A percentile compares a stretch with the other conserved stretches of the same genome.
Conservation (phyloP, 2,113 vertebrate genomes). For the Neofelis nebulosa region DNA sequence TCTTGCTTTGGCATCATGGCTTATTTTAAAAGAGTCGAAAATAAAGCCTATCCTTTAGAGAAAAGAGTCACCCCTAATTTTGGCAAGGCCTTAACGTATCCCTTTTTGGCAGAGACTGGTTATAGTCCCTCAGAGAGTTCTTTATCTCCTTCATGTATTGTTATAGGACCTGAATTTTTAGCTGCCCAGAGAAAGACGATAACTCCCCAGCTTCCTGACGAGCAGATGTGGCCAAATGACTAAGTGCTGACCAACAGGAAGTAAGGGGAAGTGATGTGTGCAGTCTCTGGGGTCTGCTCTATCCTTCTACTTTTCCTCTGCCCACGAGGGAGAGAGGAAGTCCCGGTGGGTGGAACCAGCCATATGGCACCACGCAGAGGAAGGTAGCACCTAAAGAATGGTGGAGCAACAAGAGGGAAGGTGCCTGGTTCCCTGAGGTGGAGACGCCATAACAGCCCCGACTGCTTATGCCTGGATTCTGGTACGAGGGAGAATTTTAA, state of each 20-base stretch:
- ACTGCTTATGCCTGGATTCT: neutral
- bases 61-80: neutral
- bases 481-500: neutral
- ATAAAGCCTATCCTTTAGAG: neutral
- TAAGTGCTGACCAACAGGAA: neutral
- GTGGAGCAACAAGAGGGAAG: neutral
- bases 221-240: neutral
- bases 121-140: neutral
- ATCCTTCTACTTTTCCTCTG: neutral
- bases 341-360: neutral
- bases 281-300: neutral
- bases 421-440: neutral
- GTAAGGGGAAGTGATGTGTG: neutral
- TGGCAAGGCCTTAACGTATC: neutral
- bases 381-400: neutral
- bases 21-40: neutral
- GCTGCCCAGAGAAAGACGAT: slow-evolving; percentile 31
- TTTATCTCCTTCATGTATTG: neutral
- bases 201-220: slow-evolving; percentile 34
- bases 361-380: neutral
- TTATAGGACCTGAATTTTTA: neutral
- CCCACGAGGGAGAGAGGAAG: neutral
- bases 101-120: neutral
- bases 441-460: neutral
- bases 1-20: neutral